phyloP scores from a whole-genome alignment of 2,888 invertebrate species.

The Tanypteryx hageni region DNA sequence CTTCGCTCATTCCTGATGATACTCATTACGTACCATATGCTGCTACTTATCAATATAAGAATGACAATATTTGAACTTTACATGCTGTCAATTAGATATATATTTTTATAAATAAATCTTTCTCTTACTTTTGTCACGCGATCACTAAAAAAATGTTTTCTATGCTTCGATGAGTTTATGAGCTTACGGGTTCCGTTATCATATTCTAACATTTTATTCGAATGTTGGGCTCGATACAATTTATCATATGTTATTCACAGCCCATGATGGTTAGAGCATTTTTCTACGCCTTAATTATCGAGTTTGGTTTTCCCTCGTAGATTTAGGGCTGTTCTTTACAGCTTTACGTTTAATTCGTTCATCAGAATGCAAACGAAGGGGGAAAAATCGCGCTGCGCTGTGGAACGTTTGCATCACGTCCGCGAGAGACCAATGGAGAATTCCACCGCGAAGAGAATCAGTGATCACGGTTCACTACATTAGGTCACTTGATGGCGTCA shows the following conservation, averaged over 20 bases:
- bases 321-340: background rate
- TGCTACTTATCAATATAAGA: no score
- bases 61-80: no score
- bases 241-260: background rate
- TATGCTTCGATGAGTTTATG: no score
- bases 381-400: background rate
- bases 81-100: no score
- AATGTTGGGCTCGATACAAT: background rate
- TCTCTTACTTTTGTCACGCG: no score
- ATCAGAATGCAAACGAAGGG: background rate
- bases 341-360: background rate
- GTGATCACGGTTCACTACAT: background rate
- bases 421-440: background rate
- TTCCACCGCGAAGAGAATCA: slow-evolving; percentile 2
- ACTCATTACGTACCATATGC: no score
- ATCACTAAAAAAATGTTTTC: no score
- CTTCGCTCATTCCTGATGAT: no score
- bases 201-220: no score
- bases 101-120: no score
- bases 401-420: background rate
- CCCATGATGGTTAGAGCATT: background rate
- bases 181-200: no score
- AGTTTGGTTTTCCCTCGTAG: background rate
- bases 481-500: slow-evolving; percentile 28
- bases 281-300: background rate